Conservation (phyloP, 2,888 invertebrate genomes). For the Hydropsyche betteni region DNA sequence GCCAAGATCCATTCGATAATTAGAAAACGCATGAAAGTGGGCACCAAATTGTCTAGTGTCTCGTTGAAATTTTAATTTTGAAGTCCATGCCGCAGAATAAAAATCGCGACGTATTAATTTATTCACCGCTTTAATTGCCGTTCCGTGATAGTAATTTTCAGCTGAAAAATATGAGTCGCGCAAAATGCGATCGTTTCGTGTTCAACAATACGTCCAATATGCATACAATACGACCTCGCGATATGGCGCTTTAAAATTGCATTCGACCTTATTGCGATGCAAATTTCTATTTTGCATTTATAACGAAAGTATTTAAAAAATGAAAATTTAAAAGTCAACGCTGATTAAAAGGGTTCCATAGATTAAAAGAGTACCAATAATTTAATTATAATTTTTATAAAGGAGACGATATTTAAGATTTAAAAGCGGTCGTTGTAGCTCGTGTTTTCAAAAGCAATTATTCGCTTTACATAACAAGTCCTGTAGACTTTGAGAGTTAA, state of each 20-base stretch:
- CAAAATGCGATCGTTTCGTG: conserved; percentile 14
- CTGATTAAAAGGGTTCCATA: no score
- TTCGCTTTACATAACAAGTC: no score
- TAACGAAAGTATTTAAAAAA: background rate
- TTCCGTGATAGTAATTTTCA: no score
- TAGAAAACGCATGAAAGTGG: conserved; percentile 24
- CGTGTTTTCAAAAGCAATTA: no score
- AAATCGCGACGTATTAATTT: no score
- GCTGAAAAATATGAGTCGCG: background rate
- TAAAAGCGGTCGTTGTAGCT: no score
- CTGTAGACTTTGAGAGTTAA: no score
- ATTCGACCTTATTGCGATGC: conserved; percentile 15
- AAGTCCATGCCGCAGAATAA: background rate
- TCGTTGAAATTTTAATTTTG: background rate
- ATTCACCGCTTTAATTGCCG: no score
- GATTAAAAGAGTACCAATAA: no score
- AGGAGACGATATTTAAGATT: no score
- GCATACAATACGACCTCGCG: background rate
- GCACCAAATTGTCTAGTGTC: conserved; percentile 19
- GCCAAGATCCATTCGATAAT: conserved; percentile 27
- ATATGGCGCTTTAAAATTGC: background rate
- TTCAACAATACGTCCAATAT: background rate
- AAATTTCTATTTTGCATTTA: conserved; percentile 3
- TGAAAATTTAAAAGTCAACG: background rate
- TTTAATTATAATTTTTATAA: no score